Evolutionary conservation across 2,113 vertebrate species (phyloP).

Genomic region (Macaca fascicularis): DNA sequence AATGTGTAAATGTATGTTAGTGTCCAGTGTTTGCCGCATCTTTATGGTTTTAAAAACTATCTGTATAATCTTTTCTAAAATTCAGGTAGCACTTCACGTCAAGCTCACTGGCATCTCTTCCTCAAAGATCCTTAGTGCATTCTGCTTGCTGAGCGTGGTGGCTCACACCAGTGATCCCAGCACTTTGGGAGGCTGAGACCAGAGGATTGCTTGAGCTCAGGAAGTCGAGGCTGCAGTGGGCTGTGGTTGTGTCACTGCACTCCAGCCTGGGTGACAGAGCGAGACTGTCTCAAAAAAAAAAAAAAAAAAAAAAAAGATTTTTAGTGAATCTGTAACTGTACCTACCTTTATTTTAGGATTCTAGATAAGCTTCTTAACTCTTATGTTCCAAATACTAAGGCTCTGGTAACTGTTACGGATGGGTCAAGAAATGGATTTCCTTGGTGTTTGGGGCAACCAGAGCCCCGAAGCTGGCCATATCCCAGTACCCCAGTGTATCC

Average conservation of each 20-base stretch:
- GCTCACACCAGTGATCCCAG: no score
- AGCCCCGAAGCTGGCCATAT: not conserved
- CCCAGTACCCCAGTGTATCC: no score
- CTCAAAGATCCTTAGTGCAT: not conserved
- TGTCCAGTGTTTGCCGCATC: not conserved
- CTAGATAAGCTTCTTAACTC: not conserved
- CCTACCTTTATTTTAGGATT: not conserved
- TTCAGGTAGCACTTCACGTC: not conserved
- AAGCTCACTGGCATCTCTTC: not conserved
- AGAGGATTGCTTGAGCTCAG: no score
- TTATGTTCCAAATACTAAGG: not conserved
- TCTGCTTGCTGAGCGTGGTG: no score
- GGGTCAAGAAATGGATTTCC: not conserved
- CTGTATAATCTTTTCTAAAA: not conserved
- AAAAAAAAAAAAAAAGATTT: no score
- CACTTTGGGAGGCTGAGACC: no score
- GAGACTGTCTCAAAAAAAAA: no score
- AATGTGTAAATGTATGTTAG: accelerated
- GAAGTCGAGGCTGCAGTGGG: no score
- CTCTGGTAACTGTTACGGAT: not conserved
- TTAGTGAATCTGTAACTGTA: not conserved
- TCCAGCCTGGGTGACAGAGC: no score
- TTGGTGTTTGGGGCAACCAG: not conserved
- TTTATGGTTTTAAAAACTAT: not conserved
- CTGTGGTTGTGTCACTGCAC: no score